Evolutionary conservation across 2,113 vertebrate genomes (phyloP).

Genomic region (Herpailurus yagouaroundi): DNA sequence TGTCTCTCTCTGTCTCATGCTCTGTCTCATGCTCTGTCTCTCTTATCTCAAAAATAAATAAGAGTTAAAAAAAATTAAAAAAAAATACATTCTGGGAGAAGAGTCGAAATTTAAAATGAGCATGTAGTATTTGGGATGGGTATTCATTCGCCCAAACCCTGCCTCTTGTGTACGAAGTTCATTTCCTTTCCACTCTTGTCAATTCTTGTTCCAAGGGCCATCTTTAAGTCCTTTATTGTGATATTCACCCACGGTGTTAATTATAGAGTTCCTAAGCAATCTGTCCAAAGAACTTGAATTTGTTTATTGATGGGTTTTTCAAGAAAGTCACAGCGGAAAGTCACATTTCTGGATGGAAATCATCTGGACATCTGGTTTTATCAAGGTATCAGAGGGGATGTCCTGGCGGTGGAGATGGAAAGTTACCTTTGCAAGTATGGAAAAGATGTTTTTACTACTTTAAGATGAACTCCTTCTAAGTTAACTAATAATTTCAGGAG

Average conservation of each 20-base stretch:
- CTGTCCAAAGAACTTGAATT: background rate
- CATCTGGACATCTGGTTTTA: background rate
- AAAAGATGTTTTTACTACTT: background rate
- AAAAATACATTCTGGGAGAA: background rate
- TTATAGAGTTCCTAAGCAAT: background rate
- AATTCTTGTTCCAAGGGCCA: background rate
- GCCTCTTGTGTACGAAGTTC: background rate
- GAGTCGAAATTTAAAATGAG: background rate
- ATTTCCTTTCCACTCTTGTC: background rate
- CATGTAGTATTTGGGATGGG: background rate
- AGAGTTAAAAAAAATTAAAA: no score
- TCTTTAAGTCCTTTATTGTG: background rate
- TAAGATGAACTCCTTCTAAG: background rate
- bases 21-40: no score
- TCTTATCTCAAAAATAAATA: no score
- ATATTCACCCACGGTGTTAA: background rate
- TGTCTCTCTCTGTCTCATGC: no score
- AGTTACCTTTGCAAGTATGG: background rate
- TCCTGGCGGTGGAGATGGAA: background rate
- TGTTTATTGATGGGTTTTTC: slow-evolving; percentile 4
- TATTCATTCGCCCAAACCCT: background rate
- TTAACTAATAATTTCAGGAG: slow-evolving; percentile 2
- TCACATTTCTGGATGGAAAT: background rate
- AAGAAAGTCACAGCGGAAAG: background rate
- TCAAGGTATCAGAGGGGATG: background rate